A percentile compares a stretch with the other conserved stretches of the same genome.
phyloP scores from a whole-genome alignment of 2,797 vertebrate genomes.

The Takifugu ocellatus region DNA sequence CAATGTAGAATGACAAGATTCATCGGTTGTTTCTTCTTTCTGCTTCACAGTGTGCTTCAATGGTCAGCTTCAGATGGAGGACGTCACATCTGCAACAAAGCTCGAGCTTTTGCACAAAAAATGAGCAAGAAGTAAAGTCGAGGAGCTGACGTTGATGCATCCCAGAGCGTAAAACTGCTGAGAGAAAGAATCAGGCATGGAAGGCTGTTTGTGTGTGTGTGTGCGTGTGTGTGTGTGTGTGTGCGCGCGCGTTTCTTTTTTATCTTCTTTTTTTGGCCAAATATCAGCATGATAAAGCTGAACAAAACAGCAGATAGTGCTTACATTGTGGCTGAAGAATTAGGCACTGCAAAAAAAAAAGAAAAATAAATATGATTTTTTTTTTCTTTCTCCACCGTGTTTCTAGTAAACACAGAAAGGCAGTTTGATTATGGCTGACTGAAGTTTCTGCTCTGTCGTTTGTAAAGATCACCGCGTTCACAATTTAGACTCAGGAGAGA shows the following conservation, averaged over 20 bases:
- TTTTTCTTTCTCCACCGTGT: conserved; percentile 7
- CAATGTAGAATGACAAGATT: conserved; percentile 18
- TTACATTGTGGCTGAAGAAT: conserved; percentile 68
- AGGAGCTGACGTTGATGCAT: conserved; percentile 28
- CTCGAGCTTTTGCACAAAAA: conserved; percentile 10
- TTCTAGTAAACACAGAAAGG: conserved; percentile 73
- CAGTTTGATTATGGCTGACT: conserved; percentile 73
- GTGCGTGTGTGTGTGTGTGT: conserved; percentile 3
- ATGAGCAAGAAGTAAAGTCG: conserved; percentile 5
- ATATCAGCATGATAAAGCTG: conserved; percentile 43
- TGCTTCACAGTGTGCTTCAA: conserved; percentile 7
- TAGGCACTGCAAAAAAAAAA: conserved; percentile 62
- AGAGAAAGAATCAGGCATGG: conserved; percentile 15
- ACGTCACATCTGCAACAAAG: conserved; percentile 5
- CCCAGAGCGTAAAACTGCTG: conserved; percentile 31
- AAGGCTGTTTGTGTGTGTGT: conserved; percentile 2
- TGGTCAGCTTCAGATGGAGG: conserved; percentile 3
- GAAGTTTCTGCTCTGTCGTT: conserved; percentile 47
- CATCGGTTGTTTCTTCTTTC: not conserved
- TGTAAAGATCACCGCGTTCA: conserved; percentile 49
- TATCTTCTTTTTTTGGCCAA: conserved; percentile 22
- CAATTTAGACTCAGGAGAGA: conserved; percentile 62
- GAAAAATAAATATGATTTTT: conserved; percentile 26
- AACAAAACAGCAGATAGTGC: conserved; percentile 51
- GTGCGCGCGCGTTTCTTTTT: conserved; percentile 1